Percentiles rank a stretch among this genome's conserved stretches.
phyloP scores from a whole-genome alignment of 1,140 invertebrate genomes.

The Zaprionus inermis region DNA sequence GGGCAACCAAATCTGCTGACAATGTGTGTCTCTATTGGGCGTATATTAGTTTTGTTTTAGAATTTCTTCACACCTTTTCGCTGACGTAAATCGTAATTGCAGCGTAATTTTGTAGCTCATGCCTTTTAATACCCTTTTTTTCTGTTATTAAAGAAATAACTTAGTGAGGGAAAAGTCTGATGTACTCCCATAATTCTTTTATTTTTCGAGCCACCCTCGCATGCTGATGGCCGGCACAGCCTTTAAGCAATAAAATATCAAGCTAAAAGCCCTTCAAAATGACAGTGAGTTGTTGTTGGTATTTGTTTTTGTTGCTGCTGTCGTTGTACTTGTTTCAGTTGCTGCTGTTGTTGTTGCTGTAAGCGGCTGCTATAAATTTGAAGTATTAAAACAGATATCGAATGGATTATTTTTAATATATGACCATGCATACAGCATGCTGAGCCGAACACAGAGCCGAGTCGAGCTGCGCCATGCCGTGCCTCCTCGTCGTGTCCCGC shows the following conservation, averaged over 20 bases:
- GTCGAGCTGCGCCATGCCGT: slow-evolving; percentile 3
- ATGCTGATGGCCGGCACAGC: slow-evolving; percentile 48
- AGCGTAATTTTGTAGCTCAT: no score
- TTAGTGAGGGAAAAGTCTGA: no score
- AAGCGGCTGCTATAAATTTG: slow-evolving; percentile 72
- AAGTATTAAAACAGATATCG: slow-evolving; percentile 79
- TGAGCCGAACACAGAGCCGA: slow-evolving; percentile 6
- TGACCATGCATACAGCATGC: slow-evolving; percentile 59
- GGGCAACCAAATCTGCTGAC: no score
- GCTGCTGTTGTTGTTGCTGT: slow-evolving; percentile 33
- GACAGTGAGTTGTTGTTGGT: slow-evolving; percentile 49
- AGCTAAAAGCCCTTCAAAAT: slow-evolving; percentile 76
- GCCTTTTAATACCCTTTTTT: no score
- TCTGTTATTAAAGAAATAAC: no score
- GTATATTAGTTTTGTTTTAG: no score
- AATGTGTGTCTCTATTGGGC: no score
- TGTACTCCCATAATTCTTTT: no score
- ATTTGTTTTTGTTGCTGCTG: slow-evolving; percentile 16
- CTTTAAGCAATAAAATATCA: slow-evolving; percentile 78
- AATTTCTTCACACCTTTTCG: no score
- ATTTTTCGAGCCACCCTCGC: slow-evolving; percentile 43
- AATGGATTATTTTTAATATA: slow-evolving; percentile 81
- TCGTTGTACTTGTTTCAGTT: slow-evolving; percentile 29
- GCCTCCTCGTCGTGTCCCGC: neutral
- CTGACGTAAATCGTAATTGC: no score